phyloP scores from a whole-genome alignment of 2,888 invertebrate genomes.

The Lasioglossum pauxillum region DNA sequence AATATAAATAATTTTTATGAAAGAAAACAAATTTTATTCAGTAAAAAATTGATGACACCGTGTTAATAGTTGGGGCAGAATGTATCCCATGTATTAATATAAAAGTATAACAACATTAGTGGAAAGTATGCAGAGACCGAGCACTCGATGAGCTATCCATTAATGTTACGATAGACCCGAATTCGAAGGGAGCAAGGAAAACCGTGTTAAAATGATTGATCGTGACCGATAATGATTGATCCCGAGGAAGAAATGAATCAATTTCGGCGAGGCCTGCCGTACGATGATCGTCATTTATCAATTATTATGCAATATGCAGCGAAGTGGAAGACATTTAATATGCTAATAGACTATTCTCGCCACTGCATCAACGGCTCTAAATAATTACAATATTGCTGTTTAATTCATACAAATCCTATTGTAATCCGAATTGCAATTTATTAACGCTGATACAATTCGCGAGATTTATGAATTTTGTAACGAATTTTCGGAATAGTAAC shows the following conservation, averaged over 20 bases:
- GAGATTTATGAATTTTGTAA: constrained; percentile 1
- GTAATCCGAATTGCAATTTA: not conserved
- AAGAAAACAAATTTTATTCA: no score
- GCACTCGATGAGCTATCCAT: not conserved
- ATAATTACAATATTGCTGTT: constrained; percentile 27
- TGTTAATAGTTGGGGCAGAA: not conserved
- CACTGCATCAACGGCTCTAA: constrained; percentile 13
- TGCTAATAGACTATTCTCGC: constrained; percentile 12
- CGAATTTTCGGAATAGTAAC: not conserved
- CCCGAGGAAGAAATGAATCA: constrained; percentile 22
- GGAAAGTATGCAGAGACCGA: not conserved
- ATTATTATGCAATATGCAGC: constrained; percentile 10
- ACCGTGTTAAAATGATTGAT: constrained; percentile 31
- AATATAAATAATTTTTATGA: no score
- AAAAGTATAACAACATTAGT: not conserved
- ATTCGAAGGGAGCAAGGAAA: not conserved
- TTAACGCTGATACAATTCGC: not conserved
- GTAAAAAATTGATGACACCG: no score
- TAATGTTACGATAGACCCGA: not conserved
- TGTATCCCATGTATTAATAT: not conserved
- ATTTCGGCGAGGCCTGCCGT: not conserved
- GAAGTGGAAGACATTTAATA: constrained; percentile 27
- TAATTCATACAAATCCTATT: constrained; percentile 17
- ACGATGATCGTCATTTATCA: constrained; percentile 24
- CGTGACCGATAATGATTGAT: constrained; percentile 31